phyloP scores from a whole-genome alignment of 2,113 vertebrate genomes.

The Clarias gariepinus region DNA sequence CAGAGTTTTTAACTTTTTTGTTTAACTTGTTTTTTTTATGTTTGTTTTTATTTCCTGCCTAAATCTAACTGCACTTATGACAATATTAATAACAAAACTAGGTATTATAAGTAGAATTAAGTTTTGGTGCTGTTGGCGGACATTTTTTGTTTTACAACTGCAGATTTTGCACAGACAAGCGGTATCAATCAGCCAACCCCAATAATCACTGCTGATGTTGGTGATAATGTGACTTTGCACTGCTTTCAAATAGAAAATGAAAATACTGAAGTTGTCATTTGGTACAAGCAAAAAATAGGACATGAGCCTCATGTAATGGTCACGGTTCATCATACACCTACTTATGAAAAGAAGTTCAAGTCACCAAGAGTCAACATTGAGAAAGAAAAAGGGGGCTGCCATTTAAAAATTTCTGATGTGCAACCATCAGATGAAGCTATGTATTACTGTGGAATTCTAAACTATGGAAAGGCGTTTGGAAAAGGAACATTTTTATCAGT shows the following conservation, averaged over 20 bases:
- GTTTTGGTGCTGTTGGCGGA: background rate
- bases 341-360: slow-evolving; percentile 54
- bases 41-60: background rate
- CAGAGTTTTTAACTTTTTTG: background rate
- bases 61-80: background rate
- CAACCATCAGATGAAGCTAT: slow-evolving; percentile 30
- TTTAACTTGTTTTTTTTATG: background rate
- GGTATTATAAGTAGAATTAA: background rate
- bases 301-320: slow-evolving; percentile 18
- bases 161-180: background rate
- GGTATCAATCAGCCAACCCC: background rate
- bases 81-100: too few species aligned
- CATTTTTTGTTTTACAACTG: background rate
- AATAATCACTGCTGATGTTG: background rate
- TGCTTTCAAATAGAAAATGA: background rate
- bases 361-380: background rate
- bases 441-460: slow-evolving; percentile 29
- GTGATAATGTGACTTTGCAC: slow-evolving; percentile 23
- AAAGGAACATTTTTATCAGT: slow-evolving; percentile 26
- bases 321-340: background rate
- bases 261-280: background rate
- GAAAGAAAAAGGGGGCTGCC: background rate
- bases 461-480: slow-evolving; percentile 28
- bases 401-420: slow-evolving; percentile 31
- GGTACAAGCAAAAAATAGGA: slow-evolving; percentile 37